Evolutionary conservation across 1,140 invertebrate species (phyloP).

Genomic region (Zaprionus kolodkinae): DNA sequence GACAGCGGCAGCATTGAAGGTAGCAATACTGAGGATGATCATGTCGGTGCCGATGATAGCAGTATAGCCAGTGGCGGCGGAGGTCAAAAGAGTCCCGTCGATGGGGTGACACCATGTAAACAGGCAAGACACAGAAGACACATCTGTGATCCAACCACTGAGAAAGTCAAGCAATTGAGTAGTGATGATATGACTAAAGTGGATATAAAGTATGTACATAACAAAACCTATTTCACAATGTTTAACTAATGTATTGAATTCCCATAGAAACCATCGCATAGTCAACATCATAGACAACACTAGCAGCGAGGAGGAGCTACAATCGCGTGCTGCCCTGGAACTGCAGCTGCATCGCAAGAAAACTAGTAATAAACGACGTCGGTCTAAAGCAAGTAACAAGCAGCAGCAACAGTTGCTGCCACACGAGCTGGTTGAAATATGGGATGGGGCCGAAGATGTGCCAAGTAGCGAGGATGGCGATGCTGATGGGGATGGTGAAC

Average conservation of each 20-base stretch:
- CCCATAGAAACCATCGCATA: conserved; percentile 74
- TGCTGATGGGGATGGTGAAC: conserved; percentile 72
- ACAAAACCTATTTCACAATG: not conserved
- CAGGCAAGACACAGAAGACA: conserved; percentile 80
- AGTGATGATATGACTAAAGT: conserved; percentile 71
- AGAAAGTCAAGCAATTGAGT: conserved; percentile 65
- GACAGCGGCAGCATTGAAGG: conserved; percentile 91
- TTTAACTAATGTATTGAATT: not conserved
- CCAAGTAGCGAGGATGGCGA: conserved; percentile 75
- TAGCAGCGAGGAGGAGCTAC: conserved; percentile 79
- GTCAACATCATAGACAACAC: conserved; percentile 83
- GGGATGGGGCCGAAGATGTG: conserved; percentile 79
- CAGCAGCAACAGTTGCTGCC: conserved; percentile 63
- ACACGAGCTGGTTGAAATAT: conserved; percentile 82
- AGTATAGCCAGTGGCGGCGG: conserved; percentile 75
- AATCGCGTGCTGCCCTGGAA: conserved; percentile 62
- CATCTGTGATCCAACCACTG: conserved; percentile 74
- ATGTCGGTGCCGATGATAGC: conserved; percentile 85
- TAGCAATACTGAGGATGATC: conserved; percentile 91
- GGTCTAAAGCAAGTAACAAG: conserved; percentile 74
- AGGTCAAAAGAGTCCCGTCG: conserved; percentile 75
- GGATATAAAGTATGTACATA: conserved; percentile 66
- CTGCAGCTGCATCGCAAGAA: conserved; percentile 69
- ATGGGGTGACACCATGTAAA: conserved; percentile 85
- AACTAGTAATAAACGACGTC: conserved; percentile 73